Conservation (phyloP, 2,113 vertebrate genomes). For the Phalacrocorax brasilianus region DNA sequence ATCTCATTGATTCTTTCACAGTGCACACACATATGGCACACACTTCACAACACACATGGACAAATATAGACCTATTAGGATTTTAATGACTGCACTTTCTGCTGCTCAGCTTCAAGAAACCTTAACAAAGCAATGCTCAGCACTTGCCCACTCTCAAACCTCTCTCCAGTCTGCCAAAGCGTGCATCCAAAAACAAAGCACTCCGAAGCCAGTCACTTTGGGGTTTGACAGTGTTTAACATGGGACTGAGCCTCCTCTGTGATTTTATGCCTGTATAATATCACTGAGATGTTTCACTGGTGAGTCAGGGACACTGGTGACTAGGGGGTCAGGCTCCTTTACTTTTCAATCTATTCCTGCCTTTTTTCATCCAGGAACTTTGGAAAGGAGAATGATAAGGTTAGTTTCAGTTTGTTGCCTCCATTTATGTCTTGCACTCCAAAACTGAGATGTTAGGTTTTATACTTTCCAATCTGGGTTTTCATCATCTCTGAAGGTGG, state of each 20-base stretch:
- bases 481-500: conserved; percentile 63
- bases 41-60: background rate
- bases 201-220: background rate
- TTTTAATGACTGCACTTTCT: background rate
- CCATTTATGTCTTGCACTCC: background rate
- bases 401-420: background rate
- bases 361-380: background rate
- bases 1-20: background rate
- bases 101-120: background rate
- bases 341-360: background rate
- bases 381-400: background rate
- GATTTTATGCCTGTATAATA: background rate
- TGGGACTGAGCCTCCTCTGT: background rate
- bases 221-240: background rate
- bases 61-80: background rate
- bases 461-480: conserved; percentile 61
- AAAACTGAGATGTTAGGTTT: background rate
- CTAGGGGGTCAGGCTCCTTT: background rate
- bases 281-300: background rate
- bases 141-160: background rate
- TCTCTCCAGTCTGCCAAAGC: fast-evolving
- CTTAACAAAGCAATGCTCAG: background rate
- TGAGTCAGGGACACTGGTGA: background rate
- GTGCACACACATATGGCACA: too few species aligned
- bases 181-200: background rate